These are phyloP conservation scores for Onychostoma macrolepis DNA, from an alignment of 2,113 vertebrate genomes.

Conservation along the genomic window DNA sequence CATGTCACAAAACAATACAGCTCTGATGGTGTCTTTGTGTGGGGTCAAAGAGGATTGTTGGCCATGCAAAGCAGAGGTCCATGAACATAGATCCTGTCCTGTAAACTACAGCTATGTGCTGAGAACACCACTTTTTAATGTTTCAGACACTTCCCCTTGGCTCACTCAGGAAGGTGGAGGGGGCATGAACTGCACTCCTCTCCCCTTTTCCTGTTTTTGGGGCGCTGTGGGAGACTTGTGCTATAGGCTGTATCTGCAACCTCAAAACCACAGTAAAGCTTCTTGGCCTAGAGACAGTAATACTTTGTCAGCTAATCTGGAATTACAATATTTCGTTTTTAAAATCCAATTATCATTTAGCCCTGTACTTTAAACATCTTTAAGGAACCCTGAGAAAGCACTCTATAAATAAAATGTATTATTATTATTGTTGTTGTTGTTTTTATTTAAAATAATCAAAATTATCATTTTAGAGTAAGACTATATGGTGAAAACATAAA, in stretches of 20 bases:
- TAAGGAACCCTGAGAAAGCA: neutral
- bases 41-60: slow-evolving; percentile 34
- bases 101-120: slow-evolving; percentile 70
- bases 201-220: slow-evolving; percentile 77
- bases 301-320: neutral
- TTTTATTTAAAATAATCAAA: neutral
- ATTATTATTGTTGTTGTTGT: neutral
- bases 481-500: neutral
- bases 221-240: neutral
- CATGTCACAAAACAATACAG: slow-evolving; percentile 34
- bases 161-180: slow-evolving; percentile 75
- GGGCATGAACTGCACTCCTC: slow-evolving; percentile 70
- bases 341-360: neutral
- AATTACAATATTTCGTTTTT: neutral
- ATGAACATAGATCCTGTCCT: slow-evolving; percentile 52
- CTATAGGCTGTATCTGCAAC: neutral
- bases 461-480: neutral
- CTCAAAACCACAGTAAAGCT: neutral
- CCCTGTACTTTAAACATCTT: too few species aligned
- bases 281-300: neutral
- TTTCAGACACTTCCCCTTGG: slow-evolving; percentile 70
- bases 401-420: neutral
- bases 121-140: slow-evolving; percentile 70
- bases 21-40: slow-evolving; percentile 6
- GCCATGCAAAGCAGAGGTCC: slow-evolving; percentile 1